Percentiles rank a stretch among this genome's conserved stretches.
Conservation (phyloP, 1,140 invertebrate genomes). For the Sminthurides bifidus region DNA sequence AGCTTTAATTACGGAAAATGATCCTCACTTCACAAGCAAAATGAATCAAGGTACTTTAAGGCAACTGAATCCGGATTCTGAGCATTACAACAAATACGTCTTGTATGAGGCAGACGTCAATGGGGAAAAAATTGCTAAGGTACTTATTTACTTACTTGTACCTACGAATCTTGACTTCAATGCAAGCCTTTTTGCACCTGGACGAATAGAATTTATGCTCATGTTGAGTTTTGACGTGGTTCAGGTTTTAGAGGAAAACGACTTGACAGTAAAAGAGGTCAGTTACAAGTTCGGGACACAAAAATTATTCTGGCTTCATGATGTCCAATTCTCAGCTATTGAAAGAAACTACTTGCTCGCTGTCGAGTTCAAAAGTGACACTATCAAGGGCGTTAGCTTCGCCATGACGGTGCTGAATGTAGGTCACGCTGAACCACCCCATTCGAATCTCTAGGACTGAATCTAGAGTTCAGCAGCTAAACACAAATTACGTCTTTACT, state of each 20-base stretch:
- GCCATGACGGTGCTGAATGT: background rate
- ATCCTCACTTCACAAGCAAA: too few species aligned
- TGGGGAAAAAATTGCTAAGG: too few species aligned
- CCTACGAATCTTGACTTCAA: too few species aligned
- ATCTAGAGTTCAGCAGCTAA: background rate
- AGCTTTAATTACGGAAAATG: too few species aligned
- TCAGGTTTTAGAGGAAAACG: background rate
- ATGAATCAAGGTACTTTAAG: too few species aligned
- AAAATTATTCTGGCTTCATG: slow-evolving; percentile 1
- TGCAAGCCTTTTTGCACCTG: too few species aligned
- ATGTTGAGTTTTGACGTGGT: too few species aligned
- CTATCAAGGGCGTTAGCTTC: background rate
- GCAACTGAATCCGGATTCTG: too few species aligned
- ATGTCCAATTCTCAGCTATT: slow-evolving; percentile 15
- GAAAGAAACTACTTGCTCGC: slow-evolving; percentile 11
- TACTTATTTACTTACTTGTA: too few species aligned
- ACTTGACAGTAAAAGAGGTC: background rate
- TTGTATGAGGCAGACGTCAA: too few species aligned
- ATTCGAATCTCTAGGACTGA: background rate
- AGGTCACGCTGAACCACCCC: background rate
- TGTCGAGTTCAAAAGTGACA: slow-evolving; percentile 2
- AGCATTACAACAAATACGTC: too few species aligned
- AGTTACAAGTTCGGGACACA: background rate
- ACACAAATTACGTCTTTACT: background rate
- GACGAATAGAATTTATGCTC: too few species aligned